Evolutionary conservation across 2,113 vertebrate species (phyloP).

Genomic region (Eulemur macaco): DNA sequence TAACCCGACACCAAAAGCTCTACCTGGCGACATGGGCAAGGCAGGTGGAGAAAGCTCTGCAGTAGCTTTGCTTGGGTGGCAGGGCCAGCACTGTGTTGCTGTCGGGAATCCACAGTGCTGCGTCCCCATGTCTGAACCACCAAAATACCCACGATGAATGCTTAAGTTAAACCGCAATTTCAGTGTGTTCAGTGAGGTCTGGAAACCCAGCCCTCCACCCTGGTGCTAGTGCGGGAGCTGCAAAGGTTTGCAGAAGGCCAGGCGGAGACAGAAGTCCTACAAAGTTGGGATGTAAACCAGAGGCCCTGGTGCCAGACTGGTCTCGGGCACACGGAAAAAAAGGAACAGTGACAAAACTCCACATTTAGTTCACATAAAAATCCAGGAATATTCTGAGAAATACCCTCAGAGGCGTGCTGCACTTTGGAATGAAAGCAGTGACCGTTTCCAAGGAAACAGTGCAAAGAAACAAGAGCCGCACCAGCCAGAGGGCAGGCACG

Average conservation of each 20-base stretch:
- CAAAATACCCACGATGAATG: accelerated
- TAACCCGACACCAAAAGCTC: constrained; percentile 23
- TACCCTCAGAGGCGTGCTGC: not conserved
- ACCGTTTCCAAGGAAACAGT: constrained; percentile 59
- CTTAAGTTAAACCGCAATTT: not conserved
- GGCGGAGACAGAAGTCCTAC: constrained; percentile 52
- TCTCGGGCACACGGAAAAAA: constrained; percentile 78
- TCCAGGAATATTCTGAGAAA: constrained; percentile 50
- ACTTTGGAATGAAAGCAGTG: constrained; percentile 71
- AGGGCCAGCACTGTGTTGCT: accelerated
- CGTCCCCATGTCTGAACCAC: not conserved
- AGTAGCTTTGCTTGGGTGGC: constrained; percentile 50
- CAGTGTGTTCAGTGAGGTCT: not conserved
- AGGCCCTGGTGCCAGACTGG: constrained; percentile 81
- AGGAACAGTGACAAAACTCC: constrained; percentile 8
- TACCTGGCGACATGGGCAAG: not conserved
- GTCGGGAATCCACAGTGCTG: not conserved
- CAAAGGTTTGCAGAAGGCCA: constrained; percentile 49
- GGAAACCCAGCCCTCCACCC: not conserved
- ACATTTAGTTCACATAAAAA: constrained; percentile 57
- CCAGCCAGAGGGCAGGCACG: not conserved
- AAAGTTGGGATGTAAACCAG: constrained; percentile 57
- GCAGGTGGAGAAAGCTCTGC: not conserved
- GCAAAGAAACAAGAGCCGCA: not conserved
- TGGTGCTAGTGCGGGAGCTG: constrained; percentile 42